Conservation (phyloP, 2,797 vertebrate species). For the Tragelaphus eurycerus region DNA sequence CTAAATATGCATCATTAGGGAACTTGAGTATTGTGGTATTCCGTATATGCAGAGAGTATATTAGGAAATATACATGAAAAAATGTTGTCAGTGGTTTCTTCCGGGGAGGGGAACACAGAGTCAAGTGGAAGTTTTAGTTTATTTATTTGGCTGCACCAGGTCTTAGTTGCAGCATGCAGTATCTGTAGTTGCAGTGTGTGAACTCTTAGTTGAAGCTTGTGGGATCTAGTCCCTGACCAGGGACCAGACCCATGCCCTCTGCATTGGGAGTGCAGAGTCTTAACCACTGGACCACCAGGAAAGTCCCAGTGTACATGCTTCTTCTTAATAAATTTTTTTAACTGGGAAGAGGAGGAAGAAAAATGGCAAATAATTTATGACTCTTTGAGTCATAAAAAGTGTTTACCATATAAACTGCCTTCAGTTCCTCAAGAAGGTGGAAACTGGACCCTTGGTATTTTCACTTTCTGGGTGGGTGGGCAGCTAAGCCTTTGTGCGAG, state of each 20-base stretch:
- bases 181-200: not conserved
- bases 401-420: slow-evolving; percentile 19
- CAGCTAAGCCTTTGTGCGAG: not conserved
- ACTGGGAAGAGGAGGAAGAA: slow-evolving; percentile 21
- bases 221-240: not conserved
- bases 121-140: not conserved
- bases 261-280: not conserved
- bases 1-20: not conserved
- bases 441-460: slow-evolving; percentile 19
- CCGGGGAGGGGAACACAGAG: not conserved
- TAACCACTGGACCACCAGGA: not conserved
- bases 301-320: not conserved
- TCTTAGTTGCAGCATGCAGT: not conserved
- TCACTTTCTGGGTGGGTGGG: not conserved
- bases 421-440: not conserved
- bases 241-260: not conserved
- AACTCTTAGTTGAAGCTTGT: not conserved
- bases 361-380: slow-evolving; percentile 34
- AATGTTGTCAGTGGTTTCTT: not conserved
- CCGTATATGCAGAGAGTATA: not conserved
- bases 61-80: not conserved
- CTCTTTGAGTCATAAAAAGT: slow-evolving; percentile 49
- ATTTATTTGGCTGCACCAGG: not conserved
- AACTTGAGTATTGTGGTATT: not conserved
- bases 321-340: slow-evolving; percentile 1